These are phyloP conservation scores for Mobula birostris DNA, from an alignment of 2,113 vertebrate species.

Conservation along the genomic window DNA sequence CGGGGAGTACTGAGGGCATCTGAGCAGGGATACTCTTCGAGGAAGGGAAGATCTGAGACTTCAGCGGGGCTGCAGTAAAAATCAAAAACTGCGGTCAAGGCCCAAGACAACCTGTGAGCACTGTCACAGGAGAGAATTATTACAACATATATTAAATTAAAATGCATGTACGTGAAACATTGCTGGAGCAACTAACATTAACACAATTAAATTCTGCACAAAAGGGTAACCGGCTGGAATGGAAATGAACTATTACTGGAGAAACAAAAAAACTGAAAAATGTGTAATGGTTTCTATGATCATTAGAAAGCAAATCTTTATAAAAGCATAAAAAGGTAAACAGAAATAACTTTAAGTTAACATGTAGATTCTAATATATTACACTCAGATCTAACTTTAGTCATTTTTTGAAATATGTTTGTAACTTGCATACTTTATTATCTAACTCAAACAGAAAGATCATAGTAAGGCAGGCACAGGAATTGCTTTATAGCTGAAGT, in stretches of 20 bases:
- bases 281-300: background rate
- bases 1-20: constrained; percentile 5
- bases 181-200: background rate
- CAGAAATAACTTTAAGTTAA: background rate
- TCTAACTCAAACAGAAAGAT: too few species aligned
- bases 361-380: background rate
- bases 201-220: background rate
- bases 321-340: background rate
- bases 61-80: constrained; percentile 26
- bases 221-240: background rate
- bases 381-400: background rate
- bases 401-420: background rate
- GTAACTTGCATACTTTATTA: background rate
- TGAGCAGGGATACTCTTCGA: constrained; percentile 5
- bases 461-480: too few species aligned
- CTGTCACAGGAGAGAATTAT: background rate
- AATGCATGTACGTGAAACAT: background rate
- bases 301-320: background rate
- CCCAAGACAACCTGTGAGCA: constrained; percentile 21
- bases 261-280: background rate
- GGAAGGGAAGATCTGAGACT: background rate
- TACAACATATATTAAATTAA: background rate
- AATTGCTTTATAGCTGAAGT: too few species aligned
- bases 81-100: constrained; percentile 15
- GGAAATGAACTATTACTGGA: background rate